Conservation (phyloP, 2,888 invertebrate genomes). For the Tortricodes alternella region DNA sequence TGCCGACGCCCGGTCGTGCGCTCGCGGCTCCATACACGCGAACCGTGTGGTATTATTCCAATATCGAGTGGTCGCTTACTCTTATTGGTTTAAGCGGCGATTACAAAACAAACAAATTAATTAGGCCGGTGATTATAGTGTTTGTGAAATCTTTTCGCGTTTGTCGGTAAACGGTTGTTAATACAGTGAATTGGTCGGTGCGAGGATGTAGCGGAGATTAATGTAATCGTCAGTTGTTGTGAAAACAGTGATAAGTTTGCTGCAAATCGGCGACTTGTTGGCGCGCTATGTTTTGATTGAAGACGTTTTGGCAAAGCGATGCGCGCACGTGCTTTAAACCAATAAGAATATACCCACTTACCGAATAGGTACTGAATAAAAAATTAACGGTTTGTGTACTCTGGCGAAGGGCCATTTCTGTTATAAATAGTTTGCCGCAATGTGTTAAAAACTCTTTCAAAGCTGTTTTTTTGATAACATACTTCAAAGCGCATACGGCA, state of each 20-base stretch:
- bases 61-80: conserved; percentile 26
- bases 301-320: conserved; percentile 33
- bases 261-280: conserved; percentile 6
- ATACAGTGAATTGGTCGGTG: conserved; percentile 3
- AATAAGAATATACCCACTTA: too few relatives aligned
- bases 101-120: conserved; percentile 26
- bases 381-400: conserved; percentile 37
- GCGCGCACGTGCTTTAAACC: conserved; percentile 24
- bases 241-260: conserved; percentile 27
- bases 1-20: conserved; percentile 47
- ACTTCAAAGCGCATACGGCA: not conserved
- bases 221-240: conserved; percentile 17
- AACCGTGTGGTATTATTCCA: conserved; percentile 36
- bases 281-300: conserved; percentile 19
- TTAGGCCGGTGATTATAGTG: not conserved
- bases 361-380: conserved; percentile 35
- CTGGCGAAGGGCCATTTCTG: conserved; percentile 32
- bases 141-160: conserved; percentile 13
- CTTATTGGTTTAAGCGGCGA: conserved; percentile 1
- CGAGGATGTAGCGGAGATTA: conserved; percentile 15
- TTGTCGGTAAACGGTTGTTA: not conserved
- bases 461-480: not conserved
- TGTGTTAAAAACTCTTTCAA: not conserved
- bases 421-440: conserved; percentile 28
- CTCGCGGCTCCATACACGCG: conserved; percentile 41